A percentile compares a stretch with the other conserved stretches of the same genome.
Conservation (phyloP, 2,113 vertebrate species). For the Dicaeum eximium region DNA sequence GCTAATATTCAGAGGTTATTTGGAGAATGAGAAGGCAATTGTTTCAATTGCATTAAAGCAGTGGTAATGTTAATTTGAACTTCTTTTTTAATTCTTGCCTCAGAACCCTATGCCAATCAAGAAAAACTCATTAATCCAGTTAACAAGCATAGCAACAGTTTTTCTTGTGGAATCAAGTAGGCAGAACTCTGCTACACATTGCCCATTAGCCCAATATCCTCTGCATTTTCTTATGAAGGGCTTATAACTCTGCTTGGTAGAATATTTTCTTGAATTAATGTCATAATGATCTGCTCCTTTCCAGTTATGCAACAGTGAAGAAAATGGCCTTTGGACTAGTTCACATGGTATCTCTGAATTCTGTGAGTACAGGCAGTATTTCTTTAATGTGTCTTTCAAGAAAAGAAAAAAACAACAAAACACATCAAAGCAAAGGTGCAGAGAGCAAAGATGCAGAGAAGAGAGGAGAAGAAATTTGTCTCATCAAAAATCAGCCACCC, state of each 20-base stretch:
- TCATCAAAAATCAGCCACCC: background rate
- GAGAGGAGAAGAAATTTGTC: background rate
- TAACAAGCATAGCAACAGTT: conserved; percentile 34
- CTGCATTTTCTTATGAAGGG: background rate
- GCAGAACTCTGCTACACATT: background rate
- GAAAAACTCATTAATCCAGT: conserved; percentile 50
- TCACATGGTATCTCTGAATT: background rate
- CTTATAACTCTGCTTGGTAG: background rate
- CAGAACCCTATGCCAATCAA: conserved; percentile 24
- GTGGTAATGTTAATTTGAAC: background rate
- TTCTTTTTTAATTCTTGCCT: conserved; percentile 32
- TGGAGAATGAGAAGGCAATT: conserved; percentile 19
- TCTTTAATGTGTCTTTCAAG: background rate
- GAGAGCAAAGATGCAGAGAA: background rate
- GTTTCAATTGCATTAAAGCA: conserved; percentile 39
- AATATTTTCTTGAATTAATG: background rate
- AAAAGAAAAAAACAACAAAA: background rate
- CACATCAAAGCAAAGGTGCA: background rate
- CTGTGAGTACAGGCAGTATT: background rate
- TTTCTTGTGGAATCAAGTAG: conserved; percentile 53
- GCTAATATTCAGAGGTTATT: conserved; percentile 7
- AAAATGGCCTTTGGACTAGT: background rate
- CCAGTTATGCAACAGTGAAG: background rate
- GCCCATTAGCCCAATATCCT: background rate
- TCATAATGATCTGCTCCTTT: background rate